Evolutionary conservation across 2,113 vertebrate species (phyloP).

Genomic region (Leptocoma aspasia): DNA sequence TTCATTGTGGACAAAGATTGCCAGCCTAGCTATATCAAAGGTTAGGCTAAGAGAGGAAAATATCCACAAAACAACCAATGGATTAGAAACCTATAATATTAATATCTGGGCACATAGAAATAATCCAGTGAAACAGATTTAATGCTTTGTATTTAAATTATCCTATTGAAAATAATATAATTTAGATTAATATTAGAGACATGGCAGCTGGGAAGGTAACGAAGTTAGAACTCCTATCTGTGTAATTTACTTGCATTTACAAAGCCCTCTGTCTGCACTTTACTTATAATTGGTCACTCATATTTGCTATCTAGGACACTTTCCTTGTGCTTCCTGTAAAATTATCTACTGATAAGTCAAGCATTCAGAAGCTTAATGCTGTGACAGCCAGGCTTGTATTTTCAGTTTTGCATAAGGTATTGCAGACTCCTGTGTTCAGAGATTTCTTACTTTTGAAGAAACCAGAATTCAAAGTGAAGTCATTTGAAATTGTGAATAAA

Average conservation of each 20-base stretch:
- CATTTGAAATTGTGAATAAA: not conserved
- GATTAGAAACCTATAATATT: not conserved
- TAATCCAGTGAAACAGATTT: not conserved
- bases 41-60: not conserved
- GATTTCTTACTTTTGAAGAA: not conserved
- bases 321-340: constrained; percentile 7
- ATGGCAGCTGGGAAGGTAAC: not conserved
- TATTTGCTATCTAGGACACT: constrained; percentile 15
- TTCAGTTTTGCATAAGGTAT: constrained; percentile 21
- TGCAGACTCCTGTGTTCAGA: not conserved
- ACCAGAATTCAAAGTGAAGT: not conserved
- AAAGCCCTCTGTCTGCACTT: constrained; percentile 33
- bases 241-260: constrained; percentile 33
- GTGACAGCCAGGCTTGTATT: not conserved
- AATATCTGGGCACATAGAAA: not conserved
- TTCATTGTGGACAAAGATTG: not conserved
- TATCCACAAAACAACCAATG: not conserved
- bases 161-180: not conserved
- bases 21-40: not conserved
- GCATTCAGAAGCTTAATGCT: not conserved
- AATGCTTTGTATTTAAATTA: not conserved
- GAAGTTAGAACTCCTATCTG: not conserved
- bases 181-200: not conserved
- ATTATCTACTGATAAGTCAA: constrained; percentile 8
- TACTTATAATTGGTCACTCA: constrained; percentile 6